phyloP scores from a whole-genome alignment of 2,113 vertebrate genomes.

The Cololabis saira region DNA sequence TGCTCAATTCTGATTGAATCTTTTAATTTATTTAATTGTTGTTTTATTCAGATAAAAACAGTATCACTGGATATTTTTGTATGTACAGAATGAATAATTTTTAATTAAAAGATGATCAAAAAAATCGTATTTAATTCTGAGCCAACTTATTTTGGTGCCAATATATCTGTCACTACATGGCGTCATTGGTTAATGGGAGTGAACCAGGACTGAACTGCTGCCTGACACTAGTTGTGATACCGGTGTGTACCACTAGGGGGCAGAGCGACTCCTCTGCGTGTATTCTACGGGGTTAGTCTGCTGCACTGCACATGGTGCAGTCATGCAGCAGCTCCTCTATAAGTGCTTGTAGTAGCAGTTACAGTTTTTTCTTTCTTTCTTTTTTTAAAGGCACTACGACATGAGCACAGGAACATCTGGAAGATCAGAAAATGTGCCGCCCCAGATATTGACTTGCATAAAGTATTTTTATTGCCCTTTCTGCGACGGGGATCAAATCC shows the following conservation, averaged over 20 bases:
- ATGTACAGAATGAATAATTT: constrained; percentile 57
- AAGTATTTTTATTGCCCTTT: too few relatives aligned
- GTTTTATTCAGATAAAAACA: constrained; percentile 20
- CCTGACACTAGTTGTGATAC: too few relatives aligned
- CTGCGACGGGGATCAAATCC: too few relatives aligned
- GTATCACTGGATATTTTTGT: constrained; percentile 65
- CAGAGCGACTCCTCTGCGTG: background rate
- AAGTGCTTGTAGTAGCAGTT: constrained; percentile 28
- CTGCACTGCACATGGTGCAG: constrained; percentile 62
- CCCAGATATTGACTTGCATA: too few relatives aligned
- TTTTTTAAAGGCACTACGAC: background rate
- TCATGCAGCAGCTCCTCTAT: constrained; percentile 51
- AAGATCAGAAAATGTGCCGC: background rate
- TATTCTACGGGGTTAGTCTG: background rate
- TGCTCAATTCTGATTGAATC: background rate
- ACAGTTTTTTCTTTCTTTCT: constrained; percentile 4
- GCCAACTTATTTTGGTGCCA: too few relatives aligned
- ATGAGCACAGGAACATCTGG: constrained; percentile 50
- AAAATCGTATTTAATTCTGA: background rate
- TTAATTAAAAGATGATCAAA: constrained; percentile 40
- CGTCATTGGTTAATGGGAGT: too few relatives aligned
- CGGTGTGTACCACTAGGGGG: constrained; percentile 59
- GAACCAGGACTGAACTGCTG: too few relatives aligned
- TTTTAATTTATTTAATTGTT: constrained; percentile 57
- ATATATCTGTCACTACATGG: too few relatives aligned